phyloP scores from a whole-genome alignment of 2,797 vertebrate genomes.

The Merluccius polli region DNA sequence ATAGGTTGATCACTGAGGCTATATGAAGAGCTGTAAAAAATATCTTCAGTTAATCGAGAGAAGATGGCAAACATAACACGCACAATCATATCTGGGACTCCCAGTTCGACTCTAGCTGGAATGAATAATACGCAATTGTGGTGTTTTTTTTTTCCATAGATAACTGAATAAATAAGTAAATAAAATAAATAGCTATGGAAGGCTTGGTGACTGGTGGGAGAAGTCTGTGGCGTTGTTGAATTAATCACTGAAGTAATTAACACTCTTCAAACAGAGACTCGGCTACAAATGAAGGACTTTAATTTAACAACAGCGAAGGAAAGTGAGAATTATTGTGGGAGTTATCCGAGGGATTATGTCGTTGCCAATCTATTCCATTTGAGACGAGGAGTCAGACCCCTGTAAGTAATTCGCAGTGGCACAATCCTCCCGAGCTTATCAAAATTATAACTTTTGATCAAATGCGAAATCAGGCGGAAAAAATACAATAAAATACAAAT shows the following conservation, averaged over 20 bases:
- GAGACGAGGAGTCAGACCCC: not conserved
- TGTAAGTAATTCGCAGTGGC: not conserved
- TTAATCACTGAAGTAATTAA: slow-evolving; percentile 2
- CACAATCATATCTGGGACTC: too few species aligned
- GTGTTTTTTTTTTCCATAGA: not conserved
- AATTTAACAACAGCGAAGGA: not conserved
- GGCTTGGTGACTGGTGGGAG: not conserved
- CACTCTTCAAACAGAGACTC: slow-evolving; percentile 2
- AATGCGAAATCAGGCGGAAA: not conserved
- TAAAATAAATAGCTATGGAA: not conserved
- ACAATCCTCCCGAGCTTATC: not conserved
- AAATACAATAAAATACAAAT: not conserved
- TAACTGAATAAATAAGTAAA: slow-evolving; percentile 1
- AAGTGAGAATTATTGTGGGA: not conserved
- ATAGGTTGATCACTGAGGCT: not conserved
- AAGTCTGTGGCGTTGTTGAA: not conserved
- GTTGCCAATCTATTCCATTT: not conserved
- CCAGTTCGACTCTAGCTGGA: not conserved
- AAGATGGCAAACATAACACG: not conserved
- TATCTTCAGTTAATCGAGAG: not conserved
- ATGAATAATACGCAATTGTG: too few species aligned
- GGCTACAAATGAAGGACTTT: not conserved
- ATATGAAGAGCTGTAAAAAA: not conserved
- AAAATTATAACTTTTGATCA: not conserved
- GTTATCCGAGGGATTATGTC: not conserved